Conservation (phyloP, 2,797 vertebrate genomes). For the Dendrocincla fuliginosa region DNA sequence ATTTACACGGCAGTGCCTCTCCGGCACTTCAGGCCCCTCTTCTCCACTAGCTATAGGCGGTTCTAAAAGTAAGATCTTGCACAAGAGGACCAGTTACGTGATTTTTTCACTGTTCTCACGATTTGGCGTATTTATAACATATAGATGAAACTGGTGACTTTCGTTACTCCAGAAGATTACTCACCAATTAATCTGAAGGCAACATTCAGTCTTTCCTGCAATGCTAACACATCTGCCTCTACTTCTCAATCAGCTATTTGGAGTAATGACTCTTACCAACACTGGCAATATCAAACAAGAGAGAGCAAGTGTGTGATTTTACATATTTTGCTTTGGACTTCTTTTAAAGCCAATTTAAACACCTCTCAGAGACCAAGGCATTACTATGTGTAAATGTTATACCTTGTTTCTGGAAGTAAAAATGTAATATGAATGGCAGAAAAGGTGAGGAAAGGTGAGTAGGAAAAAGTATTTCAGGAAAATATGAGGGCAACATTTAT, state of each 20-base stretch:
- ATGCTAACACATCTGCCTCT: not conserved
- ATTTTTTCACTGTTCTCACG: not conserved
- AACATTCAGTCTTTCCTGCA: not conserved
- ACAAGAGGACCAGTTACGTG: not conserved
- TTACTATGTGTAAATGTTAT: not conserved
- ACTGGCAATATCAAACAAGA: slow-evolving; percentile 21
- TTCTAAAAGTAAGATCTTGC: not conserved
- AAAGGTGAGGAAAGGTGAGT: not conserved
- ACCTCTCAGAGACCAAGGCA: not conserved
- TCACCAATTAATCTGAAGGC: not conserved
- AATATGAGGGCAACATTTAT: not conserved
- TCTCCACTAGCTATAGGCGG: not conserved
- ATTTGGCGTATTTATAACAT: not conserved
- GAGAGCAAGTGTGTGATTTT: not conserved
- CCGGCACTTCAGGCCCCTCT: not conserved
- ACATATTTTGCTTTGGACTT: slow-evolving; percentile 11
- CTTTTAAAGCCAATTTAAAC: slow-evolving; percentile 21
- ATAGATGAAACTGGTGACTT: not conserved
- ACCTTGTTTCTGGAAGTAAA: not conserved
- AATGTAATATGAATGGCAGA: not conserved
- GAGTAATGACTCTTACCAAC: slow-evolving; percentile 1
- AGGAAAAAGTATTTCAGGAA: slow-evolving; percentile 22
- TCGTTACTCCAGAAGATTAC: not conserved
- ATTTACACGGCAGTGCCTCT: not conserved
- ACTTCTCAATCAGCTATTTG: slow-evolving; percentile 1